Percentiles rank a stretch among this genome's conserved stretches.
phyloP scores from a whole-genome alignment of 2,113 vertebrate genomes.

The Hirundichthys speculiger region DNA sequence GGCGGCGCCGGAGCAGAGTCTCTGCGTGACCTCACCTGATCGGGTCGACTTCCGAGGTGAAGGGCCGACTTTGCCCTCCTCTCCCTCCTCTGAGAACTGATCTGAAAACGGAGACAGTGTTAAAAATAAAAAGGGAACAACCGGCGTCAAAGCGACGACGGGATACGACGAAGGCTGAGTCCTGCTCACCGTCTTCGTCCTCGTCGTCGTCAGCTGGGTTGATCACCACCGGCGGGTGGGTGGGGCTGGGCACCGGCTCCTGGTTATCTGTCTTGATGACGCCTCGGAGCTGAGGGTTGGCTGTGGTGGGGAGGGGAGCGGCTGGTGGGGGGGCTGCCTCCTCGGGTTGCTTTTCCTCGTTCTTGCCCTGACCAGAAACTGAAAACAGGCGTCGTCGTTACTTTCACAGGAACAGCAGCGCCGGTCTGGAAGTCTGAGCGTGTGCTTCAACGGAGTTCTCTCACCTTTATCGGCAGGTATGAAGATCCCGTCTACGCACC shows the following conservation, averaged over 20 bases:
- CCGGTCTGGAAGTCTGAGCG: no score
- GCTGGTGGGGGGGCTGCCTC: conserved; percentile 67
- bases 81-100: conserved; percentile 94
- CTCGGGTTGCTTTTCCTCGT: conserved; percentile 76
- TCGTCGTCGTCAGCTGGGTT: conserved; percentile 97
- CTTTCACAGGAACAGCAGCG: no score
- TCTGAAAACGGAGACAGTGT: conserved; percentile 77
- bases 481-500: conserved; percentile 86
- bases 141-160: no score
- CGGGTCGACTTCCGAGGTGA: conserved; percentile 83
- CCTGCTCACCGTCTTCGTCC: conserved; percentile 87
- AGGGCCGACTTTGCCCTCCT: conserved; percentile 76
- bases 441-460: neutral
- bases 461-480: conserved; percentile 90
- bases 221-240: conserved; percentile 96
- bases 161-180: neutral
- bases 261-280: conserved; percentile 91
- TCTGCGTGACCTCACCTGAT: conserved; percentile 74
- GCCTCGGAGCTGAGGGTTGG: conserved; percentile 88
- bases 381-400: neutral
- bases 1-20: no score
- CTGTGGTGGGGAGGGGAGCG: conserved; percentile 77
- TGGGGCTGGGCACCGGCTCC: conserved; percentile 94
- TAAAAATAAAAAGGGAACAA: neutral
- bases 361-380: conserved; percentile 65